Conservation (phyloP, 2,797 vertebrate genomes). For the Chelmon rostratus region DNA sequence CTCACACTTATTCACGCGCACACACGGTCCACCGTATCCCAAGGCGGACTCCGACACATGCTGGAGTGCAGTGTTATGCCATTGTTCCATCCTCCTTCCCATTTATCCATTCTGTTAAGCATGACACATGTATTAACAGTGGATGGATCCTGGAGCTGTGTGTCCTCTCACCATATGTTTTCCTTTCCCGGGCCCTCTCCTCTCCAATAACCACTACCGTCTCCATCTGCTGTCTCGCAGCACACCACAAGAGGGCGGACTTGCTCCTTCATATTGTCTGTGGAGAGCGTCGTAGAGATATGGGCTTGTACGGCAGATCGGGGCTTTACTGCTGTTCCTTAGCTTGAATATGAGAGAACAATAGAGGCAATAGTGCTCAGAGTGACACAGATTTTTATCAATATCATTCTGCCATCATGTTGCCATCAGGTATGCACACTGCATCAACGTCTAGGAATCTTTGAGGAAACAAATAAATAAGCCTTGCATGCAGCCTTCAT, state of each 20-base stretch:
- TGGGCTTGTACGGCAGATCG: neutral
- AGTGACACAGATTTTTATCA: constrained; percentile 11
- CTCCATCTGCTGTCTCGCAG: constrained; percentile 44
- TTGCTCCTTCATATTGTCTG: constrained; percentile 12
- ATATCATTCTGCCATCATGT: neutral
- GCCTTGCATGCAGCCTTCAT: constrained; percentile 52
- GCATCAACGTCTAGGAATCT: constrained; percentile 29
- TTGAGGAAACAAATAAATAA: constrained; percentile 58
- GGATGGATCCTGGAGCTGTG: constrained; percentile 87
- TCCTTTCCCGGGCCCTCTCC: constrained; percentile 73
- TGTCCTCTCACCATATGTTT: constrained; percentile 86
- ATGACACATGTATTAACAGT: constrained; percentile 87
- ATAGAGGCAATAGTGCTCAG: neutral
- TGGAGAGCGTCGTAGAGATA: neutral
- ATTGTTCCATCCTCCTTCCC: constrained; percentile 83
- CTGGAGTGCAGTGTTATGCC: constrained; percentile 78
- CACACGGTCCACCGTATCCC: constrained; percentile 67
- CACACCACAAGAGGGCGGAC: constrained; percentile 79
- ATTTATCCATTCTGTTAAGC: constrained; percentile 88
- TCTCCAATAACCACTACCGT: constrained; percentile 44
- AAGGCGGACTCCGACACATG: constrained; percentile 75
- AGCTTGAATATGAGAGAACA: neutral
- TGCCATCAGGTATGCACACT: neutral
- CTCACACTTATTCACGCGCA: constrained; percentile 37
- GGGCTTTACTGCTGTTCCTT: neutral